phyloP scores from a whole-genome alignment of 92 coral and sea anemone species.

The Phymanthus crucifer region DNA sequence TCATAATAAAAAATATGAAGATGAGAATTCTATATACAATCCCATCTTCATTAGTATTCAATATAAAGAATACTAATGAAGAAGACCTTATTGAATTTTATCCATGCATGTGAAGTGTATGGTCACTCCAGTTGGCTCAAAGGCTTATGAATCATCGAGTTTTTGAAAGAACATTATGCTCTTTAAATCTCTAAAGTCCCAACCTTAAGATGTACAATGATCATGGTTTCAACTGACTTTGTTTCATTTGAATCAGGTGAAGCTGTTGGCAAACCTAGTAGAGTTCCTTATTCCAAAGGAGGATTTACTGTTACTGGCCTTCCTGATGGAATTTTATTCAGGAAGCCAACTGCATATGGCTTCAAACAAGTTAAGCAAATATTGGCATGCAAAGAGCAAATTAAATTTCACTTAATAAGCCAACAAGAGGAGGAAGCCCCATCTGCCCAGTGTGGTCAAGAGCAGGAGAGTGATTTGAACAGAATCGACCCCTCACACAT shows the following conservation, averaged over 20 bases:
- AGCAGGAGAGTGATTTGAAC: not conserved
- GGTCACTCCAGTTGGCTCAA: no score
- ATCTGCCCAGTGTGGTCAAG: not conserved
- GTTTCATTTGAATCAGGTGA: slow-evolving; percentile 31
- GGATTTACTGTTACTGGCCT: slow-evolving; percentile 55
- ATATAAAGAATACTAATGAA: no score
- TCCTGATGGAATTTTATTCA: slow-evolving; percentile 54
- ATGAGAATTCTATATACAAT: no score
- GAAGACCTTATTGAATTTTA: no score
- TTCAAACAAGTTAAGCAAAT: slow-evolving; percentile 20
- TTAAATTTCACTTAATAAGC: not conserved
- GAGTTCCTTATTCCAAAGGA: slow-evolving; percentile 51
- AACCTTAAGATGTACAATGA: not conserved
- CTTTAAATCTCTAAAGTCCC: not conserved
- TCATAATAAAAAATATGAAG: no score
- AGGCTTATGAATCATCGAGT: no score
- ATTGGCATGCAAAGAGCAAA: not conserved
- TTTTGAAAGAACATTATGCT: no score
- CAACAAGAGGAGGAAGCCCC: not conserved
- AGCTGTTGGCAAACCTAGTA: slow-evolving; percentile 54
- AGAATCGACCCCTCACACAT: not conserved
- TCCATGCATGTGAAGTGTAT: no score
- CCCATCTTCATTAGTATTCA: no score
- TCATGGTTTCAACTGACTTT: not conserved
- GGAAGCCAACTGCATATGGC: slow-evolving; percentile 54